A percentile compares a stretch with the other conserved stretches of the same genome.
phyloP scores from a whole-genome alignment of 1,140 invertebrate species.

The Ridgeia piscesae region DNA sequence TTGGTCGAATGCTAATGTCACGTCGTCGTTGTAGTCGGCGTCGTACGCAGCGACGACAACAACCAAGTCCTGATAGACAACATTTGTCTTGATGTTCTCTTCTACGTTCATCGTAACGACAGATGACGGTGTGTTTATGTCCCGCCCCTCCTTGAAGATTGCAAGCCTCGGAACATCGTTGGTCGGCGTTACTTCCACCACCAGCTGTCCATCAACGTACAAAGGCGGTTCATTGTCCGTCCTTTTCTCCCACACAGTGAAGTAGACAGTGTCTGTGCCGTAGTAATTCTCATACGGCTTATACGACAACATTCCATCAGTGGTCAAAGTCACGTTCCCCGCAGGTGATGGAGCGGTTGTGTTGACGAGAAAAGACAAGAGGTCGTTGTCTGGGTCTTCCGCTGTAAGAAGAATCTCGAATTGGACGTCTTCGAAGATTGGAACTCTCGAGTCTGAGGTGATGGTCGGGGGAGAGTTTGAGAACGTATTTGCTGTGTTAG shows the following conservation, averaged over 20 bases:
- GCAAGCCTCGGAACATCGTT: neutral
- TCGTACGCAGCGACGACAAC: neutral
- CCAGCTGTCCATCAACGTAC: neutral
- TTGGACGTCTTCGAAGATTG: neutral
- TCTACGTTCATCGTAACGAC: neutral
- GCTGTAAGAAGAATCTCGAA: neutral
- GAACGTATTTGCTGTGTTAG: neutral
- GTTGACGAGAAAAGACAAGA: neutral
- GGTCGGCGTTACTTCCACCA: neutral
- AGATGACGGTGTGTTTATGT: neutral
- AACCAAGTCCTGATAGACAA: neutral
- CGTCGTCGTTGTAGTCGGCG: neutral
- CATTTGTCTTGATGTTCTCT: neutral
- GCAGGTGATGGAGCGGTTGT: neutral
- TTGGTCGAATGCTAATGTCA: neutral
- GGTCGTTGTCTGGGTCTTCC: neutral
- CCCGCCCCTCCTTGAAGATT: neutral
- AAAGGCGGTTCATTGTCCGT: neutral
- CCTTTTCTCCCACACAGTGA: neutral
- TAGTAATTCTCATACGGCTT: neutral
- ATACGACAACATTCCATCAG: neutral
- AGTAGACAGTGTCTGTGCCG: neutral
- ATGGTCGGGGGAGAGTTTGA: neutral
- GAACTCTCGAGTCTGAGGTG: neutral
- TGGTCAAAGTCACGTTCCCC: constrained; percentile 10